Evolutionary conservation across 2,888 invertebrate species (phyloP).

Genomic region (Caenorhabditis sp.): DNA sequence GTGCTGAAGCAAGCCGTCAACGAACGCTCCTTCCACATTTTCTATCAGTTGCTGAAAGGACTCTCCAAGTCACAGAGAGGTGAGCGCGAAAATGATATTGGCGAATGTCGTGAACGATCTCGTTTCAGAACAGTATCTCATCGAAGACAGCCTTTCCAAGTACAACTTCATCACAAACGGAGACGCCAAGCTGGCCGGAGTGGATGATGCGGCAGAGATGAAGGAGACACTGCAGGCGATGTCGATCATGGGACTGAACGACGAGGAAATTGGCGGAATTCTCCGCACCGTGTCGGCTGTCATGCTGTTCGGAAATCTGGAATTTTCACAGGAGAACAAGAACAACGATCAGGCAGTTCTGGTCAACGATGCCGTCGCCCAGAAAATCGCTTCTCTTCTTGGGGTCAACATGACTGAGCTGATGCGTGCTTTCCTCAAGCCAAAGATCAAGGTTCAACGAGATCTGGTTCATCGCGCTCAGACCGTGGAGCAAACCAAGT

Average conservation of each 20-base stretch:
- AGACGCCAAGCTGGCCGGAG: slow-evolving; percentile 87
- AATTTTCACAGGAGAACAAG: slow-evolving; percentile 94
- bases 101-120: no score
- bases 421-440: slow-evolving; percentile 97
- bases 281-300: slow-evolving; percentile 95
- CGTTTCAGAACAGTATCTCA: slow-evolving; percentile 83
- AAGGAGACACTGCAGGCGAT: slow-evolving; percentile 94
- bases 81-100: no score
- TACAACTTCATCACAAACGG: slow-evolving; percentile 94
- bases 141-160: slow-evolving; percentile 92
- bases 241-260: slow-evolving; percentile 97
- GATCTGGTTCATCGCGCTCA: slow-evolving; percentile 98
- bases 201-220: slow-evolving; percentile 92
- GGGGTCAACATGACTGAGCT: slow-evolving; percentile 93
- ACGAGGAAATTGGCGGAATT: slow-evolving; percentile 92
- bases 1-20: slow-evolving; percentile 97
- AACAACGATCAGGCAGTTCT: slow-evolving; percentile 97
- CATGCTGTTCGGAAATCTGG: slow-evolving; percentile 96
- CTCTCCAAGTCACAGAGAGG: slow-evolving; percentile 82
- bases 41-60: slow-evolving; percentile 95
- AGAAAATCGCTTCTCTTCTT: slow-evolving; percentile 95
- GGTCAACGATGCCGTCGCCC: slow-evolving; percentile 91
- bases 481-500: slow-evolving; percentile 96
- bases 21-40: slow-evolving; percentile 98
- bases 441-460: slow-evolving; percentile 94